A percentile compares a stretch with the other conserved stretches of the same genome.
Conservation (phyloP, 2,797 vertebrate genomes). For the Cryptoprocta ferox region DNA sequence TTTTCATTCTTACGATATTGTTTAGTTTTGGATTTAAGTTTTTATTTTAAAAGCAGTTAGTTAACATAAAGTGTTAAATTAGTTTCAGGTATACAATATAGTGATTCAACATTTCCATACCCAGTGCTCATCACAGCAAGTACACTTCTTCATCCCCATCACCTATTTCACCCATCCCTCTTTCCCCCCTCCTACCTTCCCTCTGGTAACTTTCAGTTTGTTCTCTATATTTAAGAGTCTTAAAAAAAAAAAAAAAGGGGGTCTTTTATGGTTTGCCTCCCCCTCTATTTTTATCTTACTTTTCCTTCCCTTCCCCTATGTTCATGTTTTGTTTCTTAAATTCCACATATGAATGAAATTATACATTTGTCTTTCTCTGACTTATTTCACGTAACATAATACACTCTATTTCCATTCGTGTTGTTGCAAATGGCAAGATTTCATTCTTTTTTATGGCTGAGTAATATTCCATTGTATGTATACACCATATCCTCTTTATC, state of each 20-base stretch:
- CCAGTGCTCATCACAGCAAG: neutral
- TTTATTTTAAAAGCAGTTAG: neutral
- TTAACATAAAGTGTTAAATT: neutral
- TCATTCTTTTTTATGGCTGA: neutral
- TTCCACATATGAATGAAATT: neutral
- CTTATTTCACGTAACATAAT: neutral
- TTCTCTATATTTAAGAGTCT: neutral
- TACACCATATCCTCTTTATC: neutral
- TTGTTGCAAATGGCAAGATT: neutral
- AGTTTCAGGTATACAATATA: neutral
- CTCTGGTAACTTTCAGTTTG: neutral
- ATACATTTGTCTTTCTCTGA: neutral
- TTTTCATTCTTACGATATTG: neutral
- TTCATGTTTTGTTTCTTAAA: neutral
- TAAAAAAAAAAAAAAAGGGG: too few species aligned
- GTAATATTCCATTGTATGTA: neutral
- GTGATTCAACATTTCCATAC: neutral
- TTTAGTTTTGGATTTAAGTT: neutral
- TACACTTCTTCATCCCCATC: neutral
- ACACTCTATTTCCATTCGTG: neutral
- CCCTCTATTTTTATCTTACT: neutral
- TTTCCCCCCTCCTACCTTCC: too few species aligned
- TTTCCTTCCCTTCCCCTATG: neutral
- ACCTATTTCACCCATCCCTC: neutral
- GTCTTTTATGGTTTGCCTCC: neutral